Evolutionary conservation across 2,888 invertebrate genomes (phyloP).

Genomic region (Dasysyrphus tricinctus): DNA sequence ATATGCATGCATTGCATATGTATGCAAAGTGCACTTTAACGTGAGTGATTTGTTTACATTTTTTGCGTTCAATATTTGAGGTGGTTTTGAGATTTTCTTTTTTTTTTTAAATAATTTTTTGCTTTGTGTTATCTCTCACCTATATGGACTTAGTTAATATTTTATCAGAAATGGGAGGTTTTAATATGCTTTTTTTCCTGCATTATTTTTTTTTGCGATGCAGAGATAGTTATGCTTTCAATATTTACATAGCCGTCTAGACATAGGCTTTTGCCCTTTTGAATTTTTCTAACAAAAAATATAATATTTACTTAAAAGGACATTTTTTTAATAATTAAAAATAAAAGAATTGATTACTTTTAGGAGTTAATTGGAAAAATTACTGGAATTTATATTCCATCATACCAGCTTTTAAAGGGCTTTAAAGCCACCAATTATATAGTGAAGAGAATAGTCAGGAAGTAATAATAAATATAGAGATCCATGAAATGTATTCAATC

Average conservation of each 20-base stretch:
- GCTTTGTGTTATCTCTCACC: slow-evolving; percentile 31
- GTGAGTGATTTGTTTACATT: slow-evolving; percentile 69
- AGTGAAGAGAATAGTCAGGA: too few relatives aligned
- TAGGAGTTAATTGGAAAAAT: not conserved
- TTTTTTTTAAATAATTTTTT: slow-evolving; percentile 26
- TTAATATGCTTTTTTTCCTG: not conserved
- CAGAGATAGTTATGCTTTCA: slow-evolving; percentile 10
- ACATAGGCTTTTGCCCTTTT: slow-evolving; percentile 23
- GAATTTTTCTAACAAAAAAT: not conserved
- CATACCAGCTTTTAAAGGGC: too few relatives aligned
- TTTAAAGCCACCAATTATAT: too few relatives aligned
- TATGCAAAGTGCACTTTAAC: slow-evolving; percentile 62
- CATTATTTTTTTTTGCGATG: slow-evolving; percentile 1
- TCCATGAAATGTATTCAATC: too few relatives aligned
- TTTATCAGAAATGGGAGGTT: slow-evolving; percentile 33
- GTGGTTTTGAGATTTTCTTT: slow-evolving; percentile 54
- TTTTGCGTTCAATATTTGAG: slow-evolving; percentile 64
- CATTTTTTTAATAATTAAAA: not conserved
- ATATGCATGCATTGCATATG: not conserved
- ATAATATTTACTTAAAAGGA: not conserved
- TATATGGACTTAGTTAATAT: slow-evolving; percentile 51
- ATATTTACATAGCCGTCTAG: slow-evolving; percentile 24
- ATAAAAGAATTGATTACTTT: slow-evolving; percentile 2
- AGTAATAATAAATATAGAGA: too few relatives aligned
- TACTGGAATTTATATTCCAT: not conserved